Base-by-base conservation (phyloP, 1,140 invertebrate species). In the Conopomorpha cramerella region DNA sequence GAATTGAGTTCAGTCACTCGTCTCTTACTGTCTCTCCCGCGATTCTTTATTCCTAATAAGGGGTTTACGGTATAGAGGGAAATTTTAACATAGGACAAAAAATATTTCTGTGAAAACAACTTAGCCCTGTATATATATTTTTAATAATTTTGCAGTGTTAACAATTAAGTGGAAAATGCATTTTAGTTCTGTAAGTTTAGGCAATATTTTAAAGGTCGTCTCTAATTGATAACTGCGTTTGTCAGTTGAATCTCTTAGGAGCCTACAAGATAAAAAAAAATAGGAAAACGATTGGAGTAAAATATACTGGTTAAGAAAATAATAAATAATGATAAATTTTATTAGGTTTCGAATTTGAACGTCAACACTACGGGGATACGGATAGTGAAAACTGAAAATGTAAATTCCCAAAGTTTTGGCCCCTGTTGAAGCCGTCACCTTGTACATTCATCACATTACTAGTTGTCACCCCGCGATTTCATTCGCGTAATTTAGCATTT, bases 141-240 rank as follows among this genome's bases (percentile, higher is more conserved):
- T 42, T 46, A 64, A 66, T 62, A 49, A 62, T 60, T 70, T 71
- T 72, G 58, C 64, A 55, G 54, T 60, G 58, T 72, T 59, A 58
- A 67, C 49, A 58, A 56, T 62, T 70, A 74, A 74, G 66, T 62
- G 64, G 43, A 74, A 34, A 70, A 72, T 65, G 67, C 71, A 71
- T 76, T 76, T 74, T 76, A 71, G 67, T 72, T 72, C 61, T 70
- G 58, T 72, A 76, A 68, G 67, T 76, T 72, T 76, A 72, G 71
- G 64, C 60, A 67, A 72, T 72, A 70, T 67, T 67, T 67, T 65
- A 72, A 60, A 41, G 49, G 59, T 72, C 58, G 66, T 72, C 60
- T 74, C 56, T 72, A 70, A 66, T 51, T 51, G 70, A 67, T 57
- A 62, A 60, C 53, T 65, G 55, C 59, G 49, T 51, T 61, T 52